Evolutionary conservation across 1,140 invertebrate genomes (phyloP).

Genomic region (Drosophila micromelanica): DNA sequence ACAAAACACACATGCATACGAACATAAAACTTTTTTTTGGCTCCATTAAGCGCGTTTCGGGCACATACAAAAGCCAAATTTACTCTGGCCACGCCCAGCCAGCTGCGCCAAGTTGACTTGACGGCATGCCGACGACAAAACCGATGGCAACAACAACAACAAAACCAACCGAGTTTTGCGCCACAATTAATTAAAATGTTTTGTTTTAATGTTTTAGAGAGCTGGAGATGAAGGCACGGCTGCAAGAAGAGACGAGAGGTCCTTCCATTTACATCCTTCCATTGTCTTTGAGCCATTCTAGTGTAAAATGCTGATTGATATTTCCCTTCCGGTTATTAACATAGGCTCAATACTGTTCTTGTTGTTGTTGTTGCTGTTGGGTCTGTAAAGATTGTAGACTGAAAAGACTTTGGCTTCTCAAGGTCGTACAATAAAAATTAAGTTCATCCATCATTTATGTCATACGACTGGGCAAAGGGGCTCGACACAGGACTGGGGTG

Average conservation of each 20-base stretch:
- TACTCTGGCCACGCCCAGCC: slow-evolving; percentile 14
- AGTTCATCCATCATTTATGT: slow-evolving; percentile 77
- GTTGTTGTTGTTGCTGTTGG: slow-evolving; percentile 14
- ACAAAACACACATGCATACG: background rate
- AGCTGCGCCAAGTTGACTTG: slow-evolving; percentile 45
- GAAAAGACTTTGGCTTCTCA: slow-evolving; percentile 41
- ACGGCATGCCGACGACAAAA: slow-evolving; percentile 44
- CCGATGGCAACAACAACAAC: slow-evolving; percentile 17
- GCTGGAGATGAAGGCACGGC: background rate
- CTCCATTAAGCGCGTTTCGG: slow-evolving; percentile 42
- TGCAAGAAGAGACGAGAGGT: slow-evolving; percentile 21
- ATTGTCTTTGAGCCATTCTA: slow-evolving; percentile 46
- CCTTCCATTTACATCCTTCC: slow-evolving; percentile 12
- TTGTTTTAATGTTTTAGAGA: slow-evolving; percentile 62
- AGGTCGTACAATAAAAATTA: slow-evolving; percentile 76
- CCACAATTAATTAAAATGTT: slow-evolving; percentile 79
- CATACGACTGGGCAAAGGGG: slow-evolving; percentile 11
- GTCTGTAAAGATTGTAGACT: slow-evolving; percentile 10
- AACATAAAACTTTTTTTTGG: background rate
- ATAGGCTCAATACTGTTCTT: slow-evolving; percentile 33
- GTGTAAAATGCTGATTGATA: slow-evolving; percentile 80
- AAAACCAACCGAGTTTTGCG: slow-evolving; percentile 54
- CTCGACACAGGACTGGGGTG: background rate
- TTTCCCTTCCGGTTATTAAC: slow-evolving; percentile 71
- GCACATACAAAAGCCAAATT: slow-evolving; percentile 47